These are phyloP conservation scores for Enteromius thamalakanensis DNA, from an alignment of 2,797 vertebrate species.

Conservation along the genomic window DNA sequence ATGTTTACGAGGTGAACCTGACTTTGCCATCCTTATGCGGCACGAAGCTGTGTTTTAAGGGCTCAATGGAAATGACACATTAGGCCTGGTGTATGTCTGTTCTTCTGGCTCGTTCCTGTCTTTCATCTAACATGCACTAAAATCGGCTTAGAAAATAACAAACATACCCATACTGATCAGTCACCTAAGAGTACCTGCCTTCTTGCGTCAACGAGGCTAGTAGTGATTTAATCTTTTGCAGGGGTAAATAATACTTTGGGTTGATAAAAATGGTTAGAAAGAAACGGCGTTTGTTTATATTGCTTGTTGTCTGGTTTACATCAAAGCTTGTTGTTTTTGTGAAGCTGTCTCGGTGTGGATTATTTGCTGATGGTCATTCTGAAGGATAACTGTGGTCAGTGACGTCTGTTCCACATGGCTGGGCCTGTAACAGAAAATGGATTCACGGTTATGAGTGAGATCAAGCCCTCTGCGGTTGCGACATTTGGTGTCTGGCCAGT, in stretches of 20 bases:
- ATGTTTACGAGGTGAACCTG: constrained; percentile 72
- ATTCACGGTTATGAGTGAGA: neutral
- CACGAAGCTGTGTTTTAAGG: constrained; percentile 75
- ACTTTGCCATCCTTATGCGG: constrained; percentile 37
- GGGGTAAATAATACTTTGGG: constrained; percentile 4
- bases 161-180: constrained; percentile 10
- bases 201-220: constrained; percentile 22
- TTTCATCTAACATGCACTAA: constrained; percentile 31
- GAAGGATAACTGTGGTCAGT: constrained; percentile 18
- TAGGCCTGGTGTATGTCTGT: constrained; percentile 73
- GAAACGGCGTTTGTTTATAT: constrained; percentile 9
- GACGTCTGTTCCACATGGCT: constrained; percentile 5
- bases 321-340: constrained; percentile 37
- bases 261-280: neutral
- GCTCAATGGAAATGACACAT: constrained; percentile 80
- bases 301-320: constrained; percentile 39
- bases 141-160: constrained; percentile 31
- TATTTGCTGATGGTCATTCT: constrained; percentile 28
- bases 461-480: neutral
- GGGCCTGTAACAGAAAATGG: constrained; percentile 15
- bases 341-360: neutral
- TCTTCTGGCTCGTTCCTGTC: constrained; percentile 54
- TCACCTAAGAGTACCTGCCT: constrained; percentile 12
- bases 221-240: constrained; percentile 19
- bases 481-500: constrained; percentile 4